Evolutionary conservation across 2,888 invertebrate genomes (phyloP).

Genomic region (Panopea generosa): DNA sequence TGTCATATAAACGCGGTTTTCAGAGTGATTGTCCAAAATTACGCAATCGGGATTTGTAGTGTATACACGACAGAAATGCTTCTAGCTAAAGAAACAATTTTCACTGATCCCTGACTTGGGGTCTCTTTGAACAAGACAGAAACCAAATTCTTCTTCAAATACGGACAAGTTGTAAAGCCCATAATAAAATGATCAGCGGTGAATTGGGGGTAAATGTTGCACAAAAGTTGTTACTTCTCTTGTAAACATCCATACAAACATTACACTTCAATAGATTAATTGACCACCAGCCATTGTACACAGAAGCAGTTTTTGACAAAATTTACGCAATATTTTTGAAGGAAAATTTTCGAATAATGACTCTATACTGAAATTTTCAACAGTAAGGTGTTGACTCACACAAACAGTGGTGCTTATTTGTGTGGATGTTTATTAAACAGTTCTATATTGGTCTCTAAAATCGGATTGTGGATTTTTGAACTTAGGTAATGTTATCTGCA

Average conservation of each 20-base stretch:
- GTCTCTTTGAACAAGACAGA: slow-evolving; percentile 39
- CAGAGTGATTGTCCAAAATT: slow-evolving; percentile 35
- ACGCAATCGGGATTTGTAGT: slow-evolving; percentile 41
- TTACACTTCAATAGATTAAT: slow-evolving; percentile 15
- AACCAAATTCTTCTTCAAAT: slow-evolving; percentile 46
- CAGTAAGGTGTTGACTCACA: too few species aligned
- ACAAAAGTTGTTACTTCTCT: slow-evolving; percentile 35
- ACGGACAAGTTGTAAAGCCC: slow-evolving; percentile 20
- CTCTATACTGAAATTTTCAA: neutral
- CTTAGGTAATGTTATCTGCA: too few species aligned
- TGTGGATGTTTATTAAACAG: neutral
- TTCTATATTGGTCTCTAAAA: slow-evolving; percentile 33
- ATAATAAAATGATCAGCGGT: slow-evolving; percentile 30
- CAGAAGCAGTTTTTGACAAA: neutral
- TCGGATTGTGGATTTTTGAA: too few species aligned
- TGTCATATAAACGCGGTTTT: slow-evolving; percentile 13
- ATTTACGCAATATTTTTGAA: too few species aligned
- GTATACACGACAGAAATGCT: slow-evolving; percentile 18
- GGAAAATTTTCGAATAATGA: neutral
- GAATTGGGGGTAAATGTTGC: slow-evolving; percentile 9
- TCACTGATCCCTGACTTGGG: slow-evolving; percentile 23
- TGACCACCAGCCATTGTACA: neutral
- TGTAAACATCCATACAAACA: slow-evolving; percentile 39
- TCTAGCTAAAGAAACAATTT: slow-evolving; percentile 32
- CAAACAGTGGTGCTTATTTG: too few species aligned